Conservation (phyloP, 1,140 invertebrate genomes). For the Vollenhovia emeryi region DNA sequence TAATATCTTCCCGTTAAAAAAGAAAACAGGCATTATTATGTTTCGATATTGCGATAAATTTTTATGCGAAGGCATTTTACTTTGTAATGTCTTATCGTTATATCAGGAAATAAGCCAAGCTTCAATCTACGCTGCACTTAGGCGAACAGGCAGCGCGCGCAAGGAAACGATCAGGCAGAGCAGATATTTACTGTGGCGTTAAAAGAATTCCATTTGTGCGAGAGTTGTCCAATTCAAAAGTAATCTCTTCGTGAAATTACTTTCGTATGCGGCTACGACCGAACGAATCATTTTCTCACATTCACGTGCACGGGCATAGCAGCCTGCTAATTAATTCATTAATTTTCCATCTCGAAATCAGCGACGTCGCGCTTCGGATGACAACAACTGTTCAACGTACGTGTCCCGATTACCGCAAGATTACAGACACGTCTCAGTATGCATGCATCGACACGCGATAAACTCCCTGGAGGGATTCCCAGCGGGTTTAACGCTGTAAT, state of each 20-base stretch:
- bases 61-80: constrained; percentile 11
- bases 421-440: constrained; percentile 9
- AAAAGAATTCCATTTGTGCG: constrained; percentile 57
- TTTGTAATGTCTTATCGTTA: constrained; percentile 12
- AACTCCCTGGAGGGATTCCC: neutral
- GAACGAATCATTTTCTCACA: constrained; percentile 61
- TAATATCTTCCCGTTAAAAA: neutral
- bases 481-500: neutral
- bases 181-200: neutral
- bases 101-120: constrained; percentile 4
- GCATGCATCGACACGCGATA: neutral
- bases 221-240: constrained; percentile 60
- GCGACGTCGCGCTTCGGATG: neutral
- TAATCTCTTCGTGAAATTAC: constrained; percentile 71
- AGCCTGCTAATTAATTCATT: constrained; percentile 73
- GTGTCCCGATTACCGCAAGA: constrained; percentile 30
- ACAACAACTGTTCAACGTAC: constrained; percentile 14
- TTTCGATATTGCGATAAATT: constrained; percentile 36
- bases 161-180: neutral
- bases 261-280: constrained; percentile 26
- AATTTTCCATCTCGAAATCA: constrained; percentile 68
- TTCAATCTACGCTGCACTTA: constrained; percentile 9
- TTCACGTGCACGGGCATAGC: constrained; percentile 47
- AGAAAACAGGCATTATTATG: neutral
- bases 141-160: neutral